Conservation (phyloP, 2,113 vertebrate species). For the Prolemur simus region DNA sequence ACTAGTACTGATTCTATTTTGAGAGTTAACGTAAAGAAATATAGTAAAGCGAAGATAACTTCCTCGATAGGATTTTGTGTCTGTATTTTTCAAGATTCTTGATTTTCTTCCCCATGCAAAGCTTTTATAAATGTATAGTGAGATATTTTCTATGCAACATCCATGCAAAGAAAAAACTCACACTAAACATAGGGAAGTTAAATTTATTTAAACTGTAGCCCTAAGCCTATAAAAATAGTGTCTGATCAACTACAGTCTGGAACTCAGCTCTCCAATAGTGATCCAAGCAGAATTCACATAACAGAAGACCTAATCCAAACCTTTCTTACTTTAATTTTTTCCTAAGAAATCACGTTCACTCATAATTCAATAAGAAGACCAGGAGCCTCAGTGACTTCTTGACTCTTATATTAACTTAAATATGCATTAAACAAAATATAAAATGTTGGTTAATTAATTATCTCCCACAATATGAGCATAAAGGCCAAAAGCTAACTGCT, state of each 20-base stretch:
- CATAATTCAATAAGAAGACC: not conserved
- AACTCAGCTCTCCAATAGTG: not conserved
- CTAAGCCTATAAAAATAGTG: not conserved
- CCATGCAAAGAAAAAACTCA: not conserved
- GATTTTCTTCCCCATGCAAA: not conserved
- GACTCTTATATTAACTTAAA: not conserved
- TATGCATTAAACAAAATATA: not conserved
- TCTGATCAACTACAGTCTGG: not conserved
- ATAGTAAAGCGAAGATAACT: not conserved
- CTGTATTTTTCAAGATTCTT: not conserved
- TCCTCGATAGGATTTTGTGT: not conserved
- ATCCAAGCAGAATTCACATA: accelerated
- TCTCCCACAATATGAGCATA: not conserved
- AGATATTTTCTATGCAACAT: not conserved
- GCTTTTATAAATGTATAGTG: not conserved
- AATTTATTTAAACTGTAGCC: not conserved
- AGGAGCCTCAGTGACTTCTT: not conserved
- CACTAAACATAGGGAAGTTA: not conserved
- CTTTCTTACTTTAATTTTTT: not conserved
- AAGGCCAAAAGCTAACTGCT: not conserved
- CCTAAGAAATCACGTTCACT: not conserved
- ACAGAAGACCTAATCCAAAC: not conserved
- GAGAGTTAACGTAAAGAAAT: constrained; percentile 6
- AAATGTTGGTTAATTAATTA: not conserved
- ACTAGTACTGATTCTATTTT: not conserved